These are phyloP conservation scores for Recurvirostra avosetta DNA, from an alignment of 2,113 vertebrate genomes.

Conservation along the genomic window DNA sequence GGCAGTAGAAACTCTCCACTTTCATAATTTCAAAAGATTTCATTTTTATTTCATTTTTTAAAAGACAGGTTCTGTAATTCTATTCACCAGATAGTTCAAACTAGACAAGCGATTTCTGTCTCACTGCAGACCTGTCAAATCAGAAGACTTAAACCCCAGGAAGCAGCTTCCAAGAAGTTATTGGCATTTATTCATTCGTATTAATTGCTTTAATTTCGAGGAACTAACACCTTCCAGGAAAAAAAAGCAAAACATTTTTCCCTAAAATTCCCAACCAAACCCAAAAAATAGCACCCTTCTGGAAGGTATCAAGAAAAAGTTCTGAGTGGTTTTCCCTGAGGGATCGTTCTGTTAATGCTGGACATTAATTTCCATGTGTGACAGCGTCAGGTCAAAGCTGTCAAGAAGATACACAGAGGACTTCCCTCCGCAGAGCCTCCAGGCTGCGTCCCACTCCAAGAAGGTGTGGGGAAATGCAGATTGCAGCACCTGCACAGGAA, in stretches of 20 bases:
- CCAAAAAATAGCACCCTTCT: background rate
- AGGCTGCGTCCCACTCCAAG: background rate
- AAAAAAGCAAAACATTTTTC: background rate
- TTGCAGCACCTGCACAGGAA: background rate
- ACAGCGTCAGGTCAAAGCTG: background rate
- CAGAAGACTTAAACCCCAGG: background rate
- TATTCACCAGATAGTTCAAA: background rate
- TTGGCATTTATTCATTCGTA: background rate
- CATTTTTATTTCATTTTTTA: background rate
- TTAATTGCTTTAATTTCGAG: background rate
- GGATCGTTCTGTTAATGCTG: background rate
- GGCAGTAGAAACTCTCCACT: background rate
- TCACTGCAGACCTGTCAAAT: background rate
- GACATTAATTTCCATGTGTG: background rate
- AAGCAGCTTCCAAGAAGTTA: background rate
- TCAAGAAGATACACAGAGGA: background rate
- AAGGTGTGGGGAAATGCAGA: background rate
- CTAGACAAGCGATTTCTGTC: background rate
- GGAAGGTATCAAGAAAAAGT: background rate
- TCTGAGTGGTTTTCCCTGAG: background rate
- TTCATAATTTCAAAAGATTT: background rate
- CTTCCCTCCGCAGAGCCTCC: background rate
- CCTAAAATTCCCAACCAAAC: background rate
- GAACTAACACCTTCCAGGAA: background rate
- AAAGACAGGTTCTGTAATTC: background rate